phyloP scores from a whole-genome alignment of 2,888 invertebrate genomes.

The Ochlodes sylvanus region DNA sequence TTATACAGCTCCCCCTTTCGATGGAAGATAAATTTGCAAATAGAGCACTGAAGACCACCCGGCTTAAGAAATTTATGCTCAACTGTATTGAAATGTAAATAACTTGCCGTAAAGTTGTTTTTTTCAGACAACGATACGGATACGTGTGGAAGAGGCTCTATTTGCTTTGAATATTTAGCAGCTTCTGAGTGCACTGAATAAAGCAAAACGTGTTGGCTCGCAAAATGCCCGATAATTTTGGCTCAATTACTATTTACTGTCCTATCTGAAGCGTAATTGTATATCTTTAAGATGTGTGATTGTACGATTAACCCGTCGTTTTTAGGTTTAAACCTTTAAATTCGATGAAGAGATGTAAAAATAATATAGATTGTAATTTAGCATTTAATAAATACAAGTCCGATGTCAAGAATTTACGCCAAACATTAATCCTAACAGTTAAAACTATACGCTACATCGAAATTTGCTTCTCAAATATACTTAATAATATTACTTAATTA shows the following conservation, averaged over 20 bases:
- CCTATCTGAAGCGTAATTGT: neutral
- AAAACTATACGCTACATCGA: no score
- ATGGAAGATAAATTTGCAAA: slow-evolving; percentile 77
- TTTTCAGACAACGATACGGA: slow-evolving; percentile 43
- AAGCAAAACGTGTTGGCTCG: slow-evolving; percentile 33
- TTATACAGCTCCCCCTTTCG: slow-evolving; percentile 68
- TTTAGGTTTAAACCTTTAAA: neutral
- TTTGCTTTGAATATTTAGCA: slow-evolving; percentile 36
- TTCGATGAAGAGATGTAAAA: no score
- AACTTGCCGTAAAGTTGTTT: slow-evolving; percentile 57
- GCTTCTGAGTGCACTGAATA: slow-evolving; percentile 32
- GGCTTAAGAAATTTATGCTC: slow-evolving; percentile 61
- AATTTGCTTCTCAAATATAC: no score
- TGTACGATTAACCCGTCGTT: neutral
- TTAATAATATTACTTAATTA: no score
- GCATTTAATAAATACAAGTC: no score
- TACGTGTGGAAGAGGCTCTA: slow-evolving; percentile 33
- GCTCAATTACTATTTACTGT: slow-evolving; percentile 36
- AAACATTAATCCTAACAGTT: no score
- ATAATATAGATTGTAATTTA: no score
- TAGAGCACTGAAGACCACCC: slow-evolving; percentile 59
- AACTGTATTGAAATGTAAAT: slow-evolving; percentile 69
- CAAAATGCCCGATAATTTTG: slow-evolving; percentile 32
- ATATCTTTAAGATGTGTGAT: neutral
- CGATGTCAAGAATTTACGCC: no score